phyloP scores from a whole-genome alignment of 2,113 vertebrate genomes.

The Ranitomeya variabilis region DNA sequence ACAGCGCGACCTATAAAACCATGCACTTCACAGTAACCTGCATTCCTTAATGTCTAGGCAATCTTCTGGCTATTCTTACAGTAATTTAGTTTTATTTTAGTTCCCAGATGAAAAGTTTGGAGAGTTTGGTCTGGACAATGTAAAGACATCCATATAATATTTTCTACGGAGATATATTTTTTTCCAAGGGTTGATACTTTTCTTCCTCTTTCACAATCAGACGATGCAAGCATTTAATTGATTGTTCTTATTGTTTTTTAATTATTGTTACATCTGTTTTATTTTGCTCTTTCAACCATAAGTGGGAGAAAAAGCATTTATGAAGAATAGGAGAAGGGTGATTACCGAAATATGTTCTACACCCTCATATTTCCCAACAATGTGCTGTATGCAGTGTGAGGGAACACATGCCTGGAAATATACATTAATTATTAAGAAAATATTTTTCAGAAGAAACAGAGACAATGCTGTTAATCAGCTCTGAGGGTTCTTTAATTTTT shows the following conservation, averaged over 20 bases:
- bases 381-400: not conserved
- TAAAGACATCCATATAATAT: not conserved
- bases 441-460: not conserved
- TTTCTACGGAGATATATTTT: not conserved
- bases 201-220: not conserved
- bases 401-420: conserved; percentile 15
- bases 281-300: not conserved
- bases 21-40: not conserved
- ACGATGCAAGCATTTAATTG: not conserved
- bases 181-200: no score
- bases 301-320: conserved; percentile 4
- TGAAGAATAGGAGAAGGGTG: not conserved
- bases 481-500: not conserved
- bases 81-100: conserved; percentile 3
- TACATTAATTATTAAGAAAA: conserved; percentile 2
- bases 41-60: conserved; percentile 14
- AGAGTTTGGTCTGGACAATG: conserved; percentile 12
- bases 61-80: conserved; percentile 3
- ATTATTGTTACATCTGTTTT: conserved; percentile 40
- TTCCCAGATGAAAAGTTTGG: not conserved
- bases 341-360: not conserved
- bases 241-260: not conserved
- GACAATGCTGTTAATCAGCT: not conserved
- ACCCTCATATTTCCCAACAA: conserved; percentile 10
- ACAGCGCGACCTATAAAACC: not conserved